Conservation (phyloP, 1,140 invertebrate genomes). For the Ylistrum balloti region DNA sequence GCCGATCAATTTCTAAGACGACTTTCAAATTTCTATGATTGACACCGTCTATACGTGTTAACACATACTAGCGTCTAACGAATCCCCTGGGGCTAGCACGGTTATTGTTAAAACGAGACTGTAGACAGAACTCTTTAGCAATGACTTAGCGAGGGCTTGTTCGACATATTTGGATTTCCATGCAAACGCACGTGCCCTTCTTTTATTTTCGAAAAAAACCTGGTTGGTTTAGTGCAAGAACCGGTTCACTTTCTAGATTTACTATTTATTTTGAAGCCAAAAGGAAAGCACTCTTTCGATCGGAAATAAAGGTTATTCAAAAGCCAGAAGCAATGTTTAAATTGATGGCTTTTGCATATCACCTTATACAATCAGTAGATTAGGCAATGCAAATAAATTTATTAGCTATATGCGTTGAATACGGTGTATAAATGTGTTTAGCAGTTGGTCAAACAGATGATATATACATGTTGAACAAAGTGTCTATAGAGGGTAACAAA, state of each 20-base stretch:
- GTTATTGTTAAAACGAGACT: background rate
- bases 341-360: background rate
- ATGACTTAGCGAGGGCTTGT: background rate
- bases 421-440: background rate
- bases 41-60: background rate
- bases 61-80: background rate
- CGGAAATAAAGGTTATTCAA: background rate
- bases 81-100: background rate
- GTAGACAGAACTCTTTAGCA: background rate
- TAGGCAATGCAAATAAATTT: background rate
- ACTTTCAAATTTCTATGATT: slow-evolving; percentile 34
- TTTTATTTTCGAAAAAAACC: background rate
- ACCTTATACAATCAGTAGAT: background rate
- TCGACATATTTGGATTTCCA: background rate
- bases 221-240: background rate
- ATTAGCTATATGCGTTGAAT: background rate
- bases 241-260: background rate
- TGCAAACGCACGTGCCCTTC: background rate
- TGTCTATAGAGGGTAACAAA: background rate
- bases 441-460: too few relatives aligned
- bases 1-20: slow-evolving; percentile 3
- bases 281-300: background rate
- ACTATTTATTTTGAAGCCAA: background rate
- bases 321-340: background rate
- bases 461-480: background rate